These are phyloP conservation scores for Cerastis rubricosa DNA, from an alignment of 2,888 invertebrate species.

Conservation along the genomic window DNA sequence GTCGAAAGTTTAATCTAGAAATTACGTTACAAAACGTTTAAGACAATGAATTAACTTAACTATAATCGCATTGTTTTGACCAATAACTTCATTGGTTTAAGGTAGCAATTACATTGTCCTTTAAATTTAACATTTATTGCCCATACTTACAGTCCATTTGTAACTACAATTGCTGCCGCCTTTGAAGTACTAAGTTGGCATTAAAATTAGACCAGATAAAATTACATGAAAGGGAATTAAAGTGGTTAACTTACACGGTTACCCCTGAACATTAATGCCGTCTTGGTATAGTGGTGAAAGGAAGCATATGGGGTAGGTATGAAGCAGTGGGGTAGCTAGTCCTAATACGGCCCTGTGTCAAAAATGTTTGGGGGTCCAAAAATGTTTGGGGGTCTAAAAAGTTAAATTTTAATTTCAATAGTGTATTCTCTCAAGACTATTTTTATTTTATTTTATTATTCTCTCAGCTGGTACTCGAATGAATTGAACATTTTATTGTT, in stretches of 20 bases:
- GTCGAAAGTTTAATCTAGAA: too few species aligned
- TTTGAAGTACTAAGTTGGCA: conserved; percentile 14
- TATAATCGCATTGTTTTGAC: conserved; percentile 5
- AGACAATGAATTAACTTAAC: neutral
- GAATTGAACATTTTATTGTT: too few species aligned
- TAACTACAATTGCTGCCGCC: conserved; percentile 32
- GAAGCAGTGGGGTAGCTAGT: too few species aligned
- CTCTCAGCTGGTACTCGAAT: too few species aligned
- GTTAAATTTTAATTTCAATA: too few species aligned
- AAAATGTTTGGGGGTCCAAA: too few species aligned
- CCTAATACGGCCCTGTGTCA: too few species aligned
- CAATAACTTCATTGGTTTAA: conserved; percentile 34
- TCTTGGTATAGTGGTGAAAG: neutral
- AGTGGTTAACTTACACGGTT: neutral
- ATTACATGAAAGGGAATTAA: conserved; percentile 3
- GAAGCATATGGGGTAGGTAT: too few species aligned
- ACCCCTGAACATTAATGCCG: neutral
- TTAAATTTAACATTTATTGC: conserved; percentile 21
- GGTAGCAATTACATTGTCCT: conserved; percentile 35
- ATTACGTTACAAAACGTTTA: neutral
- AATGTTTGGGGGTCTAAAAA: too few species aligned
- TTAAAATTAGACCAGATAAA: conserved; percentile 25
- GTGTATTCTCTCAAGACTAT: too few species aligned
- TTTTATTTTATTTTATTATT: too few species aligned
- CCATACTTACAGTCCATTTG: conserved; percentile 35